Base-by-base conservation (phyloP, 1,140 invertebrate species). In the Luehdorfia chinensis region DNA sequence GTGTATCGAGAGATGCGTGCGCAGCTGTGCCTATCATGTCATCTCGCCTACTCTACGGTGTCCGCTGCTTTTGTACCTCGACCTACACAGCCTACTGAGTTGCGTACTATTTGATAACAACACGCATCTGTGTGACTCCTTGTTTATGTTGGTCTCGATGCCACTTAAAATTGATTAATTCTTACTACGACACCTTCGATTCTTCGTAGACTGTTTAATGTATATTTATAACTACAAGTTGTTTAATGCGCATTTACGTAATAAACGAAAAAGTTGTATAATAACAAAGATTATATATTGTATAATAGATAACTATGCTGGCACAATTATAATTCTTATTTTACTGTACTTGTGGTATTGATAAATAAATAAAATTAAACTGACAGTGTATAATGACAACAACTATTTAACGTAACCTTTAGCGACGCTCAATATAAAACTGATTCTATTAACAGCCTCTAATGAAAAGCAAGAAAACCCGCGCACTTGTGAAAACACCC, bases 111-210 rank as follows among this genome's bases (percentile, higher is more conserved):
- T 75, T 79, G 70, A 81, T 78, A 69, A 78, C 56, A 60, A 27
- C 56, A 72, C 63, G 75, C 73, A 71, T 59, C 61, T 78, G 76
- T 84, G 78, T 79, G 78, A 53, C 47, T 60, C 58, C 59, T 83
- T 83, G 81, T 85, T 83, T 83, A 83, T 81, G 76, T 83, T 83
- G 74, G 67, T 66, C 71, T 69, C 66, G 69, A 74, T 77, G 70
- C 61, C 62, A 77, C 68, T 81, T 83, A 77, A 79, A 83, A 83
- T 81, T 85, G 74, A 81, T 79, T 83, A 76, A 83, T 76, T 70
- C 62, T n/a, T n/a, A n/a, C n/a, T n/a, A n/a, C 62, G 69, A 74
- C 67, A 81, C 74, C 69, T 74, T 60, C 53, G 63, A 64, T 71
- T 76, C 56, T 64, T 56, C 21, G 2, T 4, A 16, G 7, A 4